A percentile compares a stretch with the other conserved stretches of the same genome.
Evolutionary conservation across 2,797 vertebrate species (phyloP).

Genomic region (Cetoscarus ocellatus): DNA sequence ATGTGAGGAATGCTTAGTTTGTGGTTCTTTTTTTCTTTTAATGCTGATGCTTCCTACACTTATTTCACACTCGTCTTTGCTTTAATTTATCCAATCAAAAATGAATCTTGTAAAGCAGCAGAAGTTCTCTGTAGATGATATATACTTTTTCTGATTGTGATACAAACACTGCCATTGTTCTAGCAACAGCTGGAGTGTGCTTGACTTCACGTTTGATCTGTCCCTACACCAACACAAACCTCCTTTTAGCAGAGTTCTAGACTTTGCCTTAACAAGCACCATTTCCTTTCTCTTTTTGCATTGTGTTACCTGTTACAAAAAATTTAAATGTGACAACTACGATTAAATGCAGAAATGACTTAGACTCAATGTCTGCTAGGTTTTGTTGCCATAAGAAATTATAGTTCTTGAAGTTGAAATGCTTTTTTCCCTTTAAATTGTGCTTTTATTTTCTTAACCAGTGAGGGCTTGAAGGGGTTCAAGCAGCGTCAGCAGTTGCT

Average conservation of each 20-base stretch:
- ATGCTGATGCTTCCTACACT: constrained; percentile 51
- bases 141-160: constrained; percentile 23
- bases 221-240: constrained; percentile 10
- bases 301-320: constrained; percentile 28
- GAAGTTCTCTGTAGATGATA: constrained; percentile 19
- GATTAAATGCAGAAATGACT: constrained; percentile 46
- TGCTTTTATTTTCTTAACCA: constrained; percentile 15
- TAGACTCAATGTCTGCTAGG: constrained; percentile 11
- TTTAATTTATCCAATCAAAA: constrained; percentile 28
- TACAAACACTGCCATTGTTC: constrained; percentile 40
- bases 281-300: constrained; percentile 45
- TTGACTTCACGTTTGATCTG: constrained; percentile 31
- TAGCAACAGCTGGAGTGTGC: constrained; percentile 4
- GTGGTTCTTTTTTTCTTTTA: constrained; percentile 42
- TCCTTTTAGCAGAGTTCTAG: constrained; percentile 57
- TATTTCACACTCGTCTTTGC: constrained; percentile 29
- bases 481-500: background rate
- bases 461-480: constrained; percentile 18
- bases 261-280: constrained; percentile 73
- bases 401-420: constrained; percentile 21
- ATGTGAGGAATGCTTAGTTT: constrained; percentile 68
- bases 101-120: constrained; percentile 20
- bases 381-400: constrained; percentile 58
- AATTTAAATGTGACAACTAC: constrained; percentile 21
- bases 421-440: constrained; percentile 18